Evolutionary conservation across 2,888 invertebrate genomes (phyloP).

Genomic region (Apocheima hispidaria): DNA sequence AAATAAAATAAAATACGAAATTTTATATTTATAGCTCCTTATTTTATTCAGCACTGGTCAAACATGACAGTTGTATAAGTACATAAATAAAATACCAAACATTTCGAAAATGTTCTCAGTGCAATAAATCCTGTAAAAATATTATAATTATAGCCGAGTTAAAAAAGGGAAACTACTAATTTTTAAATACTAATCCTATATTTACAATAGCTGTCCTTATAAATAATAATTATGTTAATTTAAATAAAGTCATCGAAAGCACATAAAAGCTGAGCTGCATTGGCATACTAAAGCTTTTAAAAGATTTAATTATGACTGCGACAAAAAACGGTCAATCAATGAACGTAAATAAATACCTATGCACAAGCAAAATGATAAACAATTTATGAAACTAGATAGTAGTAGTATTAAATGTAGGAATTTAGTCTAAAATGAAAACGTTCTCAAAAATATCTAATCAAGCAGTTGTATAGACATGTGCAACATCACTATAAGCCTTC

Average conservation of each 20-base stretch:
- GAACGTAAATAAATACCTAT: constrained; percentile 22
- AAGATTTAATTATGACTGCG: constrained; percentile 9
- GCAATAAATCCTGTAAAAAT: constrained; percentile 57
- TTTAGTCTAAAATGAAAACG: constrained; percentile 33
- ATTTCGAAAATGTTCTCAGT: constrained; percentile 51
- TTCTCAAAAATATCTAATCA: constrained; percentile 44
- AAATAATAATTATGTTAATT: constrained; percentile 68
- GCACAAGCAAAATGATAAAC: constrained; percentile 31
- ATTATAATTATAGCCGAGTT: constrained; percentile 55
- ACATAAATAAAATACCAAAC: constrained; percentile 61
- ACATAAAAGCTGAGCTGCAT: constrained; percentile 62
- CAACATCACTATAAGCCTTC: constrained; percentile 77
- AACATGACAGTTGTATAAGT: constrained; percentile 49
- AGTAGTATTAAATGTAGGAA: constrained; percentile 5
- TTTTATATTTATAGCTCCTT: constrained; percentile 65
- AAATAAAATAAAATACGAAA: constrained; percentile 41
- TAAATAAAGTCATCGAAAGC: constrained; percentile 75
- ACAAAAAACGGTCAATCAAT: constrained; percentile 14
- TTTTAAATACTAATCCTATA: constrained; percentile 82
- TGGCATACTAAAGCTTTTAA: constrained; percentile 60
- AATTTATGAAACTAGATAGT: constrained; percentile 33
- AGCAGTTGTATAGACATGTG: constrained; percentile 82
- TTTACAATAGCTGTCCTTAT: constrained; percentile 79
- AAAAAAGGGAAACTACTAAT: constrained; percentile 77
- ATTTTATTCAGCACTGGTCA: constrained; percentile 72